Percentiles rank a stretch among this genome's conserved stretches.
These are phyloP conservation scores for Clamator glandarius DNA, from an alignment of 2,797 vertebrate species.

Conservation along the genomic window DNA sequence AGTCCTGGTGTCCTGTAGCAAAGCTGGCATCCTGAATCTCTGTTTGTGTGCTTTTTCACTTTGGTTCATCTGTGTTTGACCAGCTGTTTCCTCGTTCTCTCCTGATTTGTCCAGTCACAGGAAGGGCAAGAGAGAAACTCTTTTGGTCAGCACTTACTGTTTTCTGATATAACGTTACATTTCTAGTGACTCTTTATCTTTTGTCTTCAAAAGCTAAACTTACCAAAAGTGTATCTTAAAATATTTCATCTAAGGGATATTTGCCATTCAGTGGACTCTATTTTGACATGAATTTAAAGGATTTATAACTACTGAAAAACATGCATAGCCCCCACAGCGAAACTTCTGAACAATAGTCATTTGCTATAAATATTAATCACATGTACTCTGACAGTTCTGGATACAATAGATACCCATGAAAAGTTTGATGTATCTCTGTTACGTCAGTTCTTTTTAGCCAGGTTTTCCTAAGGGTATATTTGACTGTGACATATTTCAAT, in stretches of 20 bases:
- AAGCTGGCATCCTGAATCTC: background rate
- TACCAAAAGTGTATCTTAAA: background rate
- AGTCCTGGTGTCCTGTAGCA: background rate
- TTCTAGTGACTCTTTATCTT: constrained; percentile 19
- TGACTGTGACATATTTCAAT: background rate
- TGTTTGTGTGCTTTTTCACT: constrained; percentile 46
- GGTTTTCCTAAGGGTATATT: background rate
- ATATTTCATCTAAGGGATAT: background rate
- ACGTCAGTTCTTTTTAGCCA: background rate
- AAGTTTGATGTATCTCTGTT: background rate
- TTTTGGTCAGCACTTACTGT: constrained; percentile 32
- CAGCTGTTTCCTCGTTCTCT: constrained; percentile 61
- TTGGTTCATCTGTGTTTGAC: constrained; percentile 38
- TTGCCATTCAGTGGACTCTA: background rate
- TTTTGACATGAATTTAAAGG: background rate
- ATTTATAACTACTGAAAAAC: background rate
- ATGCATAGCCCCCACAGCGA: background rate
- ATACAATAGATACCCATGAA: background rate
- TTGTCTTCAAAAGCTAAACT: background rate
- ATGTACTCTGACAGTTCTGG: background rate
- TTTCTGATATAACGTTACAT: background rate
- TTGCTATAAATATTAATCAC: background rate
- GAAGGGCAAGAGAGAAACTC: constrained; percentile 57
- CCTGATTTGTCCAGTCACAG: constrained; percentile 29
- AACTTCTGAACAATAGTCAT: background rate